Evolutionary conservation across 2,113 vertebrate species (phyloP).

Genomic region (Mormyrus iriodes): DNA sequence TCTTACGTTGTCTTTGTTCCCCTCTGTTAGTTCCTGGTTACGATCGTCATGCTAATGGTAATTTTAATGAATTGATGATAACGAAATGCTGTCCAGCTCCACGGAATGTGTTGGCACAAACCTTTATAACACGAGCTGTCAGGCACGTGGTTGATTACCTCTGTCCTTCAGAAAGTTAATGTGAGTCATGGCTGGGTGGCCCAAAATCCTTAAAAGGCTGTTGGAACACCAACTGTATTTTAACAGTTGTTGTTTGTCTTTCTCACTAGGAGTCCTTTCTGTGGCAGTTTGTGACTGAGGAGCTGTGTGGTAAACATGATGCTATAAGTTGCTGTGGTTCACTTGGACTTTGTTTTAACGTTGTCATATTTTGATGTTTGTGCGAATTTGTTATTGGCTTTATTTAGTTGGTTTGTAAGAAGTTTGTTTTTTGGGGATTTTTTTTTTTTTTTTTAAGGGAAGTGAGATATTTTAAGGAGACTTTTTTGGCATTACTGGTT

Average conservation of each 20-base stretch:
- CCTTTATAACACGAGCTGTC: background rate
- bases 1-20: background rate
- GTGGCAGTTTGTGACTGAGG: background rate
- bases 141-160: background rate
- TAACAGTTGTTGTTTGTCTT: background rate
- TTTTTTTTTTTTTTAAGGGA: background rate
- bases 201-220: background rate
- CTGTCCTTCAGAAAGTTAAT: background rate
- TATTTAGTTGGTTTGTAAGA: background rate
- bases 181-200: background rate
- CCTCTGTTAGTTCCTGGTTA: background rate
- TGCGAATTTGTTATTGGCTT: background rate
- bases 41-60: background rate
- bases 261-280: background rate
- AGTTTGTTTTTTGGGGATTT: background rate
- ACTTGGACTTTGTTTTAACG: background rate
- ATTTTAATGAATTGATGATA: background rate
- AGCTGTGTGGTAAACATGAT: background rate
- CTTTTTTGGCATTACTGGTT: background rate
- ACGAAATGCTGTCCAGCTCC: background rate
- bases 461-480: background rate
- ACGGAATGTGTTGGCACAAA: background rate
- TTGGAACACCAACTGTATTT: background rate
- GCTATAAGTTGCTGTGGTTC: background rate
- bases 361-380: background rate